Evolutionary conservation across 1,140 invertebrate genomes (phyloP).

Genomic region (Leucophenga varia): DNA sequence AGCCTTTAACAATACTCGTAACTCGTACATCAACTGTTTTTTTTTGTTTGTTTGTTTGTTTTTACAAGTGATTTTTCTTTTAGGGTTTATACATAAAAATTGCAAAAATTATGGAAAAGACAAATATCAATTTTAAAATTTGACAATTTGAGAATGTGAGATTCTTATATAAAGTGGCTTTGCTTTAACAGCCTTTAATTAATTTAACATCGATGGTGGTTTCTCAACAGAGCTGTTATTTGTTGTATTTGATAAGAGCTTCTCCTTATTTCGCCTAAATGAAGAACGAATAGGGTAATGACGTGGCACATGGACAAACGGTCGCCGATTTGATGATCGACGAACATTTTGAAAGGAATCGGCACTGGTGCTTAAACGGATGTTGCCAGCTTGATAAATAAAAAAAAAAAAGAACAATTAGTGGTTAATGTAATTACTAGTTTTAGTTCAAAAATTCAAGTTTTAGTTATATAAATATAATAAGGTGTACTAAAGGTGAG

Average conservation of each 20-base stretch:
- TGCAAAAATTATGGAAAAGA: too few relatives aligned
- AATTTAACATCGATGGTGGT: not conserved
- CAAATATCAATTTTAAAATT: too few relatives aligned
- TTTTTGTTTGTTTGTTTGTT: too few relatives aligned
- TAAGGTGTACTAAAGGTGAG: conserved; percentile 22
- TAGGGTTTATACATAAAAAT: too few relatives aligned
- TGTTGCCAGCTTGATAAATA: conserved; percentile 56
- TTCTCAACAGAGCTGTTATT: not conserved
- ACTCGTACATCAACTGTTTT: too few relatives aligned
- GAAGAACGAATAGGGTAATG: conserved; percentile 67
- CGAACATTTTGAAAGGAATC: conserved; percentile 65
- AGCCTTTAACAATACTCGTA: too few relatives aligned
- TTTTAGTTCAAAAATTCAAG: conserved; percentile 12
- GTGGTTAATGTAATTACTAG: not conserved
- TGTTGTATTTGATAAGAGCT: conserved; percentile 39
- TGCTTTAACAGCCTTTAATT: too few relatives aligned
- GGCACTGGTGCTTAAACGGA: conserved; percentile 67
- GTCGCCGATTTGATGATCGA: conserved; percentile 64
- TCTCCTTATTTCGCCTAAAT: conserved; percentile 70
- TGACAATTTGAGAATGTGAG: too few relatives aligned
- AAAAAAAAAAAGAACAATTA: too few relatives aligned
- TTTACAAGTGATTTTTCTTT: too few relatives aligned
- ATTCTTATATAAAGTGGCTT: too few relatives aligned
- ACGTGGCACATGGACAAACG: conserved; percentile 65
- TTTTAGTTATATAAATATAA: conserved; percentile 2